phyloP scores from a whole-genome alignment of 2,888 invertebrate genomes.

The Agrotis puta region DNA sequence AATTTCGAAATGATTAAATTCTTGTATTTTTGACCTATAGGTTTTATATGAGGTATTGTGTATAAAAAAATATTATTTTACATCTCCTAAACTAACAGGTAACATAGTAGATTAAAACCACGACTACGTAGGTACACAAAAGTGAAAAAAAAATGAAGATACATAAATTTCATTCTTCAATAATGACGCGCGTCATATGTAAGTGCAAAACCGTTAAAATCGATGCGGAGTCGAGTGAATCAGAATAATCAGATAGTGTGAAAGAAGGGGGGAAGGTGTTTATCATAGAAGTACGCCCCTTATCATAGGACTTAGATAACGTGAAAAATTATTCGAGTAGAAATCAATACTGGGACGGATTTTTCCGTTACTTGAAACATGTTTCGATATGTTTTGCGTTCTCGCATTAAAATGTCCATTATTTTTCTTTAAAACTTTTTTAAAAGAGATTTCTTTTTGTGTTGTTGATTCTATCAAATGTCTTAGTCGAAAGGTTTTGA shows the following conservation, averaged over 20 bases:
- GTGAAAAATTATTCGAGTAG: conserved; percentile 81
- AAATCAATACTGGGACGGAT: conserved; percentile 83
- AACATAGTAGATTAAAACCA: background rate
- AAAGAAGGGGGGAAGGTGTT: conserved; percentile 83
- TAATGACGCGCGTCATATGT: conserved; percentile 17
- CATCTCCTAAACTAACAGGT: background rate
- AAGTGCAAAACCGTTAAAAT: conserved; percentile 60
- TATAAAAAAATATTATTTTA: background rate
- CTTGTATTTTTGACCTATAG: background rate
- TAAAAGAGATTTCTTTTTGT: background rate
- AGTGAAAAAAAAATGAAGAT: background rate
- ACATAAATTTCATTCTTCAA: background rate
- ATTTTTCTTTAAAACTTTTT: conserved; percentile 13
- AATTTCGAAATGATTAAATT: background rate
- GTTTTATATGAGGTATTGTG: background rate
- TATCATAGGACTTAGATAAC: conserved; percentile 86
- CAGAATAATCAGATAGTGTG: conserved; percentile 73
- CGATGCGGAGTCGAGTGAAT: conserved; percentile 63
- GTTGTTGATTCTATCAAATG: no score
- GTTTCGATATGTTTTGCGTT: conserved; percentile 24
- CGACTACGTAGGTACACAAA: background rate
- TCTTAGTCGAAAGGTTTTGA: no score
- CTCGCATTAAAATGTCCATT: conserved; percentile 26
- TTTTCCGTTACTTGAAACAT: conserved; percentile 71
- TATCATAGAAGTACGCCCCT: conserved; percentile 81